A percentile compares a stretch with the other conserved stretches of the same genome.
Evolutionary conservation across 2,888 invertebrate genomes (phyloP).

Genomic region (Drosophila stalkeri): DNA sequence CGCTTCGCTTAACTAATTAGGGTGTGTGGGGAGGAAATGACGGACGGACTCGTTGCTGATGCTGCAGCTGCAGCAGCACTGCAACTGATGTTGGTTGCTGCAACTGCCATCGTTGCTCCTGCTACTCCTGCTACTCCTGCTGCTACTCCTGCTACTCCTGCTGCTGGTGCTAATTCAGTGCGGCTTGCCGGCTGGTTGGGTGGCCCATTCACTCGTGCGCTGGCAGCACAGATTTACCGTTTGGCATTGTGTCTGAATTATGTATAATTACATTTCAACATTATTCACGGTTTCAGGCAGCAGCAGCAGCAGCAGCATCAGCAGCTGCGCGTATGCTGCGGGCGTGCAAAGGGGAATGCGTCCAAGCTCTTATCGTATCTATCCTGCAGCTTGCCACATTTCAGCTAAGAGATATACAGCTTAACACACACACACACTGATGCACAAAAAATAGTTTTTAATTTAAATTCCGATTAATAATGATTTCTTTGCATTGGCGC

Average conservation of each 20-base stretch:
- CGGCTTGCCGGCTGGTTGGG: slow-evolving; percentile 43
- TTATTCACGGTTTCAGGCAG: slow-evolving; percentile 64
- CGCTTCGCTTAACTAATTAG: slow-evolving; percentile 77
- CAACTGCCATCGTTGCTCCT: slow-evolving; percentile 11
- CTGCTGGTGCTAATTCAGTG: slow-evolving; percentile 40
- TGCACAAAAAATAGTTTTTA: not conserved
- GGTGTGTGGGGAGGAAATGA: slow-evolving; percentile 36
- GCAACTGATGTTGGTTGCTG: slow-evolving; percentile 19
- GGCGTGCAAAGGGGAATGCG: slow-evolving; percentile 11
- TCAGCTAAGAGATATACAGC: not conserved
- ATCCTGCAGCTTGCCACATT: not conserved
- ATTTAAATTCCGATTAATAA: slow-evolving; percentile 1
- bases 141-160: slow-evolving; percentile 7
- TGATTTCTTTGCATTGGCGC: slow-evolving; percentile 5
- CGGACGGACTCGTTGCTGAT: slow-evolving; percentile 26
- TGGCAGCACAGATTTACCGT: slow-evolving; percentile 53
- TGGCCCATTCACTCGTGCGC: slow-evolving; percentile 58
- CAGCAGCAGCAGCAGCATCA: slow-evolving; percentile 20
- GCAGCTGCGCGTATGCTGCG: slow-evolving; percentile 29
- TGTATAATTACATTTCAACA: slow-evolving; percentile 76
- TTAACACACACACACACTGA: not conserved
- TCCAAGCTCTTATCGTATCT: no score
- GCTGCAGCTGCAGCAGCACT: slow-evolving; percentile 7
- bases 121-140: not conserved
- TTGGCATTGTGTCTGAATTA: slow-evolving; percentile 70